A percentile compares a stretch with the other conserved stretches of the same genome.
Evolutionary conservation across 1,140 invertebrate genomes (phyloP).

Genomic region (Hylaeus volcanicus): DNA sequence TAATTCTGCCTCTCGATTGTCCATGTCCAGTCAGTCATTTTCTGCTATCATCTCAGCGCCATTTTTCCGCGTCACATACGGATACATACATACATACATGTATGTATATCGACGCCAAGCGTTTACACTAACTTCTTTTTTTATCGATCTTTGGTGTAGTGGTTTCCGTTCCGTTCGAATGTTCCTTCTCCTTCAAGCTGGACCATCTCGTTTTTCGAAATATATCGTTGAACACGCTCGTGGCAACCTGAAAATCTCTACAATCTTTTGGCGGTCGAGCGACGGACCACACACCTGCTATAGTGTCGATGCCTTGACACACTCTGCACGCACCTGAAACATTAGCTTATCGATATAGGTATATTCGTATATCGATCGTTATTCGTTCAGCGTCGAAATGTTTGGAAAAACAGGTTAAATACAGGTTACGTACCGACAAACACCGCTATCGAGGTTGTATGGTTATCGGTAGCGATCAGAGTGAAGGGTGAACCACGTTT

Average conservation of each 20-base stretch:
- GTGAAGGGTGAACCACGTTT: conserved; percentile 64
- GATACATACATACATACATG: too few species aligned
- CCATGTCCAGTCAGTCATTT: background rate
- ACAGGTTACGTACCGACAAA: conserved; percentile 63
- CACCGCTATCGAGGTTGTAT: conserved; percentile 63
- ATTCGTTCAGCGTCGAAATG: background rate
- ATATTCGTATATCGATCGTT: background rate
- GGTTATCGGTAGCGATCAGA: conserved; percentile 60
- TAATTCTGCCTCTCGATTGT: background rate
- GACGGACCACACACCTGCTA: conserved; percentile 68
- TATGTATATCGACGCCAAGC: conserved; percentile 11
- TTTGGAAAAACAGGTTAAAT: background rate
- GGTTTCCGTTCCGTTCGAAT: background rate
- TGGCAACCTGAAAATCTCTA: conserved; percentile 65
- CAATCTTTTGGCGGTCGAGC: conserved; percentile 63
- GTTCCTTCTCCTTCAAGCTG: conserved; percentile 32
- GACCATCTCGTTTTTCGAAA: conserved; percentile 61
- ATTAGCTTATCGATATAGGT: background rate
- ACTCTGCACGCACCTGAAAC: conserved; percentile 67
- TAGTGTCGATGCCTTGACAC: conserved; percentile 70
- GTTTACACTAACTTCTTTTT: conserved; percentile 2
- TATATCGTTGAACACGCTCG: conserved; percentile 65
- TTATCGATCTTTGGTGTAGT: conserved; percentile 11
- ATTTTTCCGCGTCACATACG: conserved; percentile 22
- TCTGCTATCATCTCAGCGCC: background rate